Evolutionary conservation across 1,140 invertebrate species (phyloP).

Genomic region (Scylla paramamosain): DNA sequence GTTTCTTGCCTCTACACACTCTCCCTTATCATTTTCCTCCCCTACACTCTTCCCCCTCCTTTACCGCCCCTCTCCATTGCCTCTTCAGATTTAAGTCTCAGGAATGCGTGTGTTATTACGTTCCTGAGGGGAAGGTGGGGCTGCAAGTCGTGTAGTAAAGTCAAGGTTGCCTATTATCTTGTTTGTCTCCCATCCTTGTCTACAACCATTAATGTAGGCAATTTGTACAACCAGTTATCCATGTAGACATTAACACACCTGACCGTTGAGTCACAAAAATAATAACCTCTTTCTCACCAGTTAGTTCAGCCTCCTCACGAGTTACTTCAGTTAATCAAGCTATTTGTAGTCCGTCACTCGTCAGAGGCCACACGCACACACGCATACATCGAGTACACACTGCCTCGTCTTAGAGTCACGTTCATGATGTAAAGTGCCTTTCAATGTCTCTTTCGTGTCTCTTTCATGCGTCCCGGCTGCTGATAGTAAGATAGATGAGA

Average conservation of each 20-base stretch:
- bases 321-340: background rate
- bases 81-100: background rate
- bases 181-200: background rate
- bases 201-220: too few relatives aligned
- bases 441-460: too few relatives aligned
- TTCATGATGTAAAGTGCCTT: too few relatives aligned
- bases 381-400: too few relatives aligned
- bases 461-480: too few relatives aligned
- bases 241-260: background rate
- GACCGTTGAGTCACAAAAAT: background rate
- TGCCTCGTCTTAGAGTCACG: too few relatives aligned
- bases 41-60: background rate
- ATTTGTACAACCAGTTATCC: background rate
- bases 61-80: background rate
- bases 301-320: background rate
- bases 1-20: background rate
- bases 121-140: background rate
- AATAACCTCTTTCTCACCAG: background rate
- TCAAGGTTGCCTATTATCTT: conserved; percentile 2
- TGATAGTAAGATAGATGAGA: too few relatives aligned
- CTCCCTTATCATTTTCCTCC: background rate
- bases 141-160: background rate
- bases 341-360: background rate
- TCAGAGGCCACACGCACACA: too few relatives aligned
- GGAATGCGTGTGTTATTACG: background rate